A percentile compares a stretch with the other conserved stretches of the same genome.
These are phyloP conservation scores for Ibycter americanus DNA, from an alignment of 2,797 vertebrate species.

Conservation along the genomic window DNA sequence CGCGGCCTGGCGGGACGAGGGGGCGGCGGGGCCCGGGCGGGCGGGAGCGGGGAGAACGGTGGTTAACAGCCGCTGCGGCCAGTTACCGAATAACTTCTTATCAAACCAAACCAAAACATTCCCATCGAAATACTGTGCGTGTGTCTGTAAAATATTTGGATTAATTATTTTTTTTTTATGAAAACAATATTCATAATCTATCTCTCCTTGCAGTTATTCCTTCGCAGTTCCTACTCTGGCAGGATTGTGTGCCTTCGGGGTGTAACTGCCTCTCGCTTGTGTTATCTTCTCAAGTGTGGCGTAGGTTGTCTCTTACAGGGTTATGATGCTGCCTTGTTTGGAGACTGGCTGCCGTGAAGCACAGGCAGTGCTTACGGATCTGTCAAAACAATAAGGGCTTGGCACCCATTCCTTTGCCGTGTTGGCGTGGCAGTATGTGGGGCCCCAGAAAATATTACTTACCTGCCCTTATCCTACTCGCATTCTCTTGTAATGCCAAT, in stretches of 20 bases:
- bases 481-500: neutral
- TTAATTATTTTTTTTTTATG: neutral
- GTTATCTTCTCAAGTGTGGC: neutral
- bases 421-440: neutral
- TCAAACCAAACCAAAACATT: neutral
- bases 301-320: neutral
- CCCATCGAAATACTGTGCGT: neutral
- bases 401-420: neutral
- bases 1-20: too few relatives aligned
- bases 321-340: neutral
- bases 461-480: rapidly evolving
- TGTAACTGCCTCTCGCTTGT: neutral
- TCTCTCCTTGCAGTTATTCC: neutral
- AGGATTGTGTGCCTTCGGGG: neutral
- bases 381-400: neutral
- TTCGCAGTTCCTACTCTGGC: neutral
- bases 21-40: too few relatives aligned
- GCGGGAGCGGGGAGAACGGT: neutral
- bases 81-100: neutral
- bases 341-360: neutral
- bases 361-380: neutral
- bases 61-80: neutral
- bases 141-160: too few relatives aligned
- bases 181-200: too few relatives aligned
- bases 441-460: neutral